Percentiles rank a stretch among this genome's conserved stretches.
Conservation (phyloP, 2,888 invertebrate genomes). For the Apamea sordens region DNA sequence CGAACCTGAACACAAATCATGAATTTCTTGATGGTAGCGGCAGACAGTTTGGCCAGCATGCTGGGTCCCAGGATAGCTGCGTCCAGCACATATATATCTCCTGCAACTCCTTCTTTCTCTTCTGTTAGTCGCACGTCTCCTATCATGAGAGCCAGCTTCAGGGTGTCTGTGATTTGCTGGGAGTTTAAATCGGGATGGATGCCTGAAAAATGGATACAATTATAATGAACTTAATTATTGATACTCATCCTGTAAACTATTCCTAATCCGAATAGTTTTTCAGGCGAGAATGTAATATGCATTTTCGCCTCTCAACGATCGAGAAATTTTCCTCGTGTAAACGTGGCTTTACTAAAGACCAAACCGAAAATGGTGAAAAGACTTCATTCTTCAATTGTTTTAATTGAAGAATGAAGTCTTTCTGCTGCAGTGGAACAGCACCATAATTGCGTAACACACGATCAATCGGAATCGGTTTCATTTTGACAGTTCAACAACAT, state of each 20-base stretch:
- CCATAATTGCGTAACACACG: too few species aligned
- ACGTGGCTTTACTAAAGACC: neutral
- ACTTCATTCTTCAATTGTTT: too few species aligned
- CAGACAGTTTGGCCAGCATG: conserved; percentile 95
- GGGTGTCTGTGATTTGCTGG: conserved; percentile 93
- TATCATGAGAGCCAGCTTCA: conserved; percentile 95
- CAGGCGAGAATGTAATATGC: neutral
- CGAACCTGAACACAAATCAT: conserved; percentile 94
- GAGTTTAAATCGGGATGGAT: conserved; percentile 92
- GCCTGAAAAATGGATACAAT: conserved; percentile 74
- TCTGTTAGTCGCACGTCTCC: conserved; percentile 95
- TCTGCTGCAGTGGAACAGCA: too few species aligned
- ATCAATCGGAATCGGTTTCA: too few species aligned
- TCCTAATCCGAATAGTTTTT: too few species aligned
- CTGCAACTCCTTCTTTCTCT: conserved; percentile 94
- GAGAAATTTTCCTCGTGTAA: neutral
- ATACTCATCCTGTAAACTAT: neutral
- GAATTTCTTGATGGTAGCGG: conserved; percentile 94
- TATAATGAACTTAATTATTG: neutral
- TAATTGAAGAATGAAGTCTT: neutral
- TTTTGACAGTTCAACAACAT: too few species aligned
- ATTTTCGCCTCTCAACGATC: neutral
- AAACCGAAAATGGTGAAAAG: neutral
- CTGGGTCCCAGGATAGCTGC: conserved; percentile 94
- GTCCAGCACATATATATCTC: conserved; percentile 95